phyloP scores from a whole-genome alignment of 2,888 invertebrate species.

The Sesia bembeciformis region DNA sequence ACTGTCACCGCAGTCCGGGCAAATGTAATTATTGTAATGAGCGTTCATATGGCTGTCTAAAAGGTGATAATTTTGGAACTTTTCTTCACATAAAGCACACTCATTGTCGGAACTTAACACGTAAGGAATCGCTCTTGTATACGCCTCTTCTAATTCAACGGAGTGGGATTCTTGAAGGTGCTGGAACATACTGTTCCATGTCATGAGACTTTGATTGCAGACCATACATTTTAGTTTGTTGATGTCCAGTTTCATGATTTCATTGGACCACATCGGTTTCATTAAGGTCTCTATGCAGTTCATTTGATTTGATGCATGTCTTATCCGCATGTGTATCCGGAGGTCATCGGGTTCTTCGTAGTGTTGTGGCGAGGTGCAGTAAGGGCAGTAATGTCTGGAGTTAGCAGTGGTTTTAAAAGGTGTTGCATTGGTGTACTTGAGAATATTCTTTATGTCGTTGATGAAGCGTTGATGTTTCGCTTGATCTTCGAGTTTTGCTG shows the following conservation, averaged over 20 bases:
- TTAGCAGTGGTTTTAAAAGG: background rate
- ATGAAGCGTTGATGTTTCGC: background rate
- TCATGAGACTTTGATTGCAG: background rate
- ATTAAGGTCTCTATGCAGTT: background rate
- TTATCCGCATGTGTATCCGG: background rate
- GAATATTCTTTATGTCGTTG: background rate
- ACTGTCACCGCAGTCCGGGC: background rate
- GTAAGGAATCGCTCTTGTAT: background rate
- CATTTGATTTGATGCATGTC: background rate
- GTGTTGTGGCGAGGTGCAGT: background rate
- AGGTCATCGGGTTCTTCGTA: background rate
- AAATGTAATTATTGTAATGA: background rate
- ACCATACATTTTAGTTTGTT: background rate
- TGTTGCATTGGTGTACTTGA: slow-evolving; percentile 1
- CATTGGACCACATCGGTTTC: background rate
- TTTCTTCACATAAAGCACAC: background rate
- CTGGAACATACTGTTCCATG: background rate
- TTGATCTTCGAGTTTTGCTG: too few species aligned
- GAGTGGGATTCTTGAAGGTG: background rate
- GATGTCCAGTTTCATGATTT: background rate
- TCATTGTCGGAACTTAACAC: background rate
- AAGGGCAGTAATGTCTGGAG: background rate
- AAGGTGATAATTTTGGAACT: background rate
- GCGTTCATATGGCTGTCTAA: background rate
- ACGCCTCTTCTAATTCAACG: background rate